Base-by-base conservation (phyloP, 2,797 vertebrate species). In the Siniperca undulata region DNA sequence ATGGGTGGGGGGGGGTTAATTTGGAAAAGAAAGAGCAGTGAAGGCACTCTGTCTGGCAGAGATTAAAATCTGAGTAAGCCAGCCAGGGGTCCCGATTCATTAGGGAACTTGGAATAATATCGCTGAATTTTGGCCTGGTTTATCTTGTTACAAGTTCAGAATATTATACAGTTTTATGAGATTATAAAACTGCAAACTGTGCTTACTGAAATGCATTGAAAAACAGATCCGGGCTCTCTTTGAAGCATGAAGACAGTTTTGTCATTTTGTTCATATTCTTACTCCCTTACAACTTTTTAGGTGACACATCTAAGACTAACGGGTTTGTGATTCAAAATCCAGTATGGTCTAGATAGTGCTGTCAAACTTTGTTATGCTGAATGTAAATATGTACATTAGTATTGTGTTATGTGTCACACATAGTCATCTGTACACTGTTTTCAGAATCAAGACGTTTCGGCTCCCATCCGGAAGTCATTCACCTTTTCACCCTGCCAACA, bases 1-100 rank as follows among this genome's bases (percentile, higher is more conserved):
- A 72, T 36, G 76, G 78, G 61, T 11, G 40, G 40, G 40, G 56
- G 74, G 70, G 70, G 83, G 73, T 78, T 81, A 46, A 85, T 85
- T 81, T 89, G 74, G 88, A 81, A 53, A 78, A 71, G 83, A 80
- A 81, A 84, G 68, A 82, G 77, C 69, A 64, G 75, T 1, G 67
- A 71, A 59, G 81, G 62, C 64, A 38, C 56, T 69, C 16, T 69
- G 80, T 89, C 89, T 84, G 83, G 60, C n/a, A 4, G 71, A 68
- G 79, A 88, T 88, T 84, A 46, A 70, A 67, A 81, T 82, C 74
- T 40, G n/a, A 78, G 61, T 30, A 0, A 74, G 38, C 7, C 44
- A 55, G 42, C 70, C 81, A 71, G 61, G 24, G 72, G 44, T 70
- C 74, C 52, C 0, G 6, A 53, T 83, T 86, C 71, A 83, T 85